These are phyloP conservation scores for Anthopleura sola DNA, from an alignment of 64 coral and sea anemone species.

Conservation along the genomic window DNA sequence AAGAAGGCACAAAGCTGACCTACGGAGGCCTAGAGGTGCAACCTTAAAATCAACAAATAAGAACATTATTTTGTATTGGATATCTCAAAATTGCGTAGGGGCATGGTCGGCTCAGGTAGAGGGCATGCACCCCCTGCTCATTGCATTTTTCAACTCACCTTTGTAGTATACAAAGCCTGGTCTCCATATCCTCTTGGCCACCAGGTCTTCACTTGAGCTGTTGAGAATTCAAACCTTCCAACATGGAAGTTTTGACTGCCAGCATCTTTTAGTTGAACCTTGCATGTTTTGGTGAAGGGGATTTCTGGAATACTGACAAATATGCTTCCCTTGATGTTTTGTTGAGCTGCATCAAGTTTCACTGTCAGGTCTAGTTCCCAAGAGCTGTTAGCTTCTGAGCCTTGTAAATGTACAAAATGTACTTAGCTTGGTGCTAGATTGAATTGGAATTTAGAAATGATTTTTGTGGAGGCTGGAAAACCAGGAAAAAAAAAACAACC, in stretches of 20 bases:
- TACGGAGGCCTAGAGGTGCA: too few relatives aligned
- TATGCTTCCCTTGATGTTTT: slow-evolving; percentile 35
- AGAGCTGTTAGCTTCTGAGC: slow-evolving; percentile 7
- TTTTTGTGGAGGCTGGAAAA: too few relatives aligned
- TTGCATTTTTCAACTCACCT: slow-evolving; percentile 44
- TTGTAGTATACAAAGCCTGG: slow-evolving; percentile 54
- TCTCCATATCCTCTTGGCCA: slow-evolving; percentile 86
- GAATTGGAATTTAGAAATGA: neutral
- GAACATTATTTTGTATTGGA: too few relatives aligned
- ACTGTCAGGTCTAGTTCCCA: slow-evolving; percentile 58
- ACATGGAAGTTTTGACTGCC: slow-evolving; percentile 51
- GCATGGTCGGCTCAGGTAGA: too few relatives aligned
- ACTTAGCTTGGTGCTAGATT: neutral
- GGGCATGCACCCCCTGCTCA: neutral
- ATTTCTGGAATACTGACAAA: slow-evolving; percentile 55
- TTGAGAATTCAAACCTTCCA: slow-evolving; percentile 40
- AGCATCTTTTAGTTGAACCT: slow-evolving; percentile 26
- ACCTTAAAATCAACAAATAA: too few relatives aligned
- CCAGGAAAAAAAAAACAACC: too few relatives aligned
- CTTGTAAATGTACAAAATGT: neutral
- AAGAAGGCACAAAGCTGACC: too few relatives aligned
- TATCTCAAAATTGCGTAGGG: too few relatives aligned
- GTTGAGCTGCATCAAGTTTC: slow-evolving; percentile 44
- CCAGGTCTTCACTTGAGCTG: slow-evolving; percentile 52
- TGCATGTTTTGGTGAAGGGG: slow-evolving; percentile 15